phyloP scores from a whole-genome alignment of 1,140 invertebrate species.

The Ceratosolen solmsi region DNA sequence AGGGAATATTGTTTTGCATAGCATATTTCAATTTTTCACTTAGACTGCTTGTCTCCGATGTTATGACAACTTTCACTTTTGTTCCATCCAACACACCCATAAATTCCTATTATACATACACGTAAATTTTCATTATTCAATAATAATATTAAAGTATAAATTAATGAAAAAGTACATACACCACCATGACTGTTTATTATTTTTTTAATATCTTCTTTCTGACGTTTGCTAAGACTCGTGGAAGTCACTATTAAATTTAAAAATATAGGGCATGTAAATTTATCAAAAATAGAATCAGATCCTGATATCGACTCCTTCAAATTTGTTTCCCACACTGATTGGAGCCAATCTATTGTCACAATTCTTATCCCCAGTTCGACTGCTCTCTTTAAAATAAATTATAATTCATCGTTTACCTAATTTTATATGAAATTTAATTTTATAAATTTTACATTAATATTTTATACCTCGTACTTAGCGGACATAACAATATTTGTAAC shows the following conservation, averaged over 20 bases:
- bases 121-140: background rate
- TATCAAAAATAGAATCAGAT: constrained; percentile 78
- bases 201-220: constrained; percentile 81
- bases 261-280: constrained; percentile 85
- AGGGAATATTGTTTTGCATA: constrained; percentile 81
- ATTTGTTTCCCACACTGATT: constrained; percentile 84
- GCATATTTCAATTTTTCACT: constrained; percentile 90
- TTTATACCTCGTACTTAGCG: constrained; percentile 81
- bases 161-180: constrained; percentile 67
- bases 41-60: constrained; percentile 72
- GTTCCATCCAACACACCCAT: constrained; percentile 65
- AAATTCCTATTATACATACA: constrained; percentile 57
- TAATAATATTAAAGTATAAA: background rate
- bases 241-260: constrained; percentile 85
- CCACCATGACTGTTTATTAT: constrained; percentile 84
- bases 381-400: constrained; percentile 77
- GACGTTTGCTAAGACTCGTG: constrained; percentile 80
- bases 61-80: constrained; percentile 67
- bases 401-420: no score
- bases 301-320: constrained; percentile 77
- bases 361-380: constrained; percentile 81
- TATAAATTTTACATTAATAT: constrained; percentile 48
- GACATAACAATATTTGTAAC: constrained; percentile 83
- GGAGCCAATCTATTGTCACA: constrained; percentile 86
- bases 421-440: constrained; percentile 35